Conservation (phyloP, 2,888 invertebrate species). For the Theodoxus fluviatilis region DNA sequence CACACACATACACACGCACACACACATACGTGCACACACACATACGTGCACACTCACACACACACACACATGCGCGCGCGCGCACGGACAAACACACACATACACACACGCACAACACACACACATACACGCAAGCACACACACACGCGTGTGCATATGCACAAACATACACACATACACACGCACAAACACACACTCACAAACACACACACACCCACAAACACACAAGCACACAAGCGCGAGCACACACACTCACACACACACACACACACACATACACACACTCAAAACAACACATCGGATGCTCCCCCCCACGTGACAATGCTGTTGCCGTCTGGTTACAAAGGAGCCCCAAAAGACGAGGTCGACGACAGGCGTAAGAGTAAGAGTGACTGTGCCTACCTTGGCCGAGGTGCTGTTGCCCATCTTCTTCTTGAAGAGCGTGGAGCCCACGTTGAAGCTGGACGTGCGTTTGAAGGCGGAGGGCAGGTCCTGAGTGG, state of each 20-base stretch:
- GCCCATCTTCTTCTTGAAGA: constrained; percentile 49
- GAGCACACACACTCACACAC: background rate
- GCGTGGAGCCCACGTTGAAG: constrained; percentile 45
- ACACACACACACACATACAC: background rate
- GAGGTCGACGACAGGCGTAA: too few species aligned
- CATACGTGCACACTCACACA: too few species aligned
- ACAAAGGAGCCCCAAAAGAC: too few species aligned
- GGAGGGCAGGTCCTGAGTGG: constrained; percentile 41
- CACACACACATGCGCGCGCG: too few species aligned
- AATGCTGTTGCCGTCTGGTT: too few species aligned
- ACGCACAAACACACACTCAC: background rate
- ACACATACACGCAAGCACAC: background rate
- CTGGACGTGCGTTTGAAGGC: constrained; percentile 53
- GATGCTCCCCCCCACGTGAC: too few species aligned
- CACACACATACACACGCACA: constrained; percentile 13
- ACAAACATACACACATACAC: constrained; percentile 3
- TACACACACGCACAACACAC: too few species aligned
- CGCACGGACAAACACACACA: too few species aligned
- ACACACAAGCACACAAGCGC: background rate
- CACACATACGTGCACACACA: too few species aligned
- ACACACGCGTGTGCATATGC: constrained; percentile 8
- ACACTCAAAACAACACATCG: background rate
- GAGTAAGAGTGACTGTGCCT: too few species aligned
- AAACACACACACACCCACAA: background rate
- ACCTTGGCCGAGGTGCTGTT: constrained; percentile 28